Evolutionary conservation across 1,140 invertebrate genomes (phyloP).

Genomic region (Penaeus vannamei): DNA sequence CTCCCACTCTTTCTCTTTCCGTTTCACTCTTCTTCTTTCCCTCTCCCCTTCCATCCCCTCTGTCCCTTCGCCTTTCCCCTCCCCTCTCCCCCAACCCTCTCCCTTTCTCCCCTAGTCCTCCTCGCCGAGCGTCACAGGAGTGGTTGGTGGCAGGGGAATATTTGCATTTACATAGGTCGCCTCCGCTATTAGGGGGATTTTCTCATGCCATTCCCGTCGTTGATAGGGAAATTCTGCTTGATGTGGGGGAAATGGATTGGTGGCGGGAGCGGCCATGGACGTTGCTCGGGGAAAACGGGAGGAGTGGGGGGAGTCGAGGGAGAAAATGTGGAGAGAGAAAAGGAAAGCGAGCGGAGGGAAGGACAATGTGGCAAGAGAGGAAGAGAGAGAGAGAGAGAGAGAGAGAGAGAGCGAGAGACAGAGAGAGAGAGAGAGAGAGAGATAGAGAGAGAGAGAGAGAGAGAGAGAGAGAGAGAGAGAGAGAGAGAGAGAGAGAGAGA

Average conservation of each 20-base stretch:
- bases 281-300: neutral
- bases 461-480: neutral
- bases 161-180: constrained; percentile 28
- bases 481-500: neutral
- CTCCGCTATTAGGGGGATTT: constrained; percentile 27
- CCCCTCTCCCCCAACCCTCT: neutral
- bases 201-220: constrained; percentile 12
- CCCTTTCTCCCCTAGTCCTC: neutral
- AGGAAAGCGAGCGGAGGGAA: neutral
- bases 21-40: too few species aligned
- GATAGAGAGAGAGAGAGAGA: neutral
- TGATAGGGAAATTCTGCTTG: constrained; percentile 23
- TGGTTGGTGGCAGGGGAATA: constrained; percentile 16
- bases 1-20: too few species aligned
- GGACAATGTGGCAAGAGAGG: neutral
- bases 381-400: neutral
- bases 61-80: too few species aligned
- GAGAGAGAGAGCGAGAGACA: neutral
- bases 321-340: neutral
- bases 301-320: neutral
- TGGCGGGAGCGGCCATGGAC: neutral
- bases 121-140: neutral
- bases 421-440: too few species aligned
- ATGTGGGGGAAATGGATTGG: constrained; percentile 26
- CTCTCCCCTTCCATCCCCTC: too few species aligned